Evolutionary conservation across 2,888 invertebrate species (phyloP).

Genomic region (Rhingia campestris): DNA sequence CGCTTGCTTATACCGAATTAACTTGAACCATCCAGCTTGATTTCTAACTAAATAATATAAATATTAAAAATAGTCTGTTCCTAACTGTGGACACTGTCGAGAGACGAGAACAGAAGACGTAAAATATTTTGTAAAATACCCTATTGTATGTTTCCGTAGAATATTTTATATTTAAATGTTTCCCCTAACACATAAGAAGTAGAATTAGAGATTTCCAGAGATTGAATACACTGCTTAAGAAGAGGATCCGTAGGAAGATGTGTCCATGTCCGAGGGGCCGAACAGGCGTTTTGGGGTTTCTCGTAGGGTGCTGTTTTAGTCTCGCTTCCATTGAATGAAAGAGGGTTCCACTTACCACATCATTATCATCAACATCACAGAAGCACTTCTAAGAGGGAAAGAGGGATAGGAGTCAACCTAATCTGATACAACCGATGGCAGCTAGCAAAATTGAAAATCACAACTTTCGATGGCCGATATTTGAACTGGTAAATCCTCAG

Average conservation of each 20-base stretch:
- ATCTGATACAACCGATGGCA: neutral
- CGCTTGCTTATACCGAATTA: conserved; percentile 43
- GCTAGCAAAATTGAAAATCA: neutral
- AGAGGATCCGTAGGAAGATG: conserved; percentile 27
- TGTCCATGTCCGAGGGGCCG: conserved; percentile 9
- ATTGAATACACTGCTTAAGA: conserved; percentile 26
- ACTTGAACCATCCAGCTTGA: conserved; percentile 18
- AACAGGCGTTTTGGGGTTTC: conserved; percentile 29
- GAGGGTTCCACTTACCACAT: conserved; percentile 2
- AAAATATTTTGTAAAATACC: conserved; percentile 24
- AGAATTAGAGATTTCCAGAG: conserved; percentile 64
- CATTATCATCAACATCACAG: conserved; percentile 23
- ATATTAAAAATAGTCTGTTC: conserved; percentile 16
- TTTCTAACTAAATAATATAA: conserved; percentile 16
- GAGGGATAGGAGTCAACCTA: conserved; percentile 4
- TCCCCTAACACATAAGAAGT: conserved; percentile 46
- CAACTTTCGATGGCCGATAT: conserved; percentile 40
- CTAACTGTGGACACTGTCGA: conserved; percentile 54
- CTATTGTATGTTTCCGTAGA: conserved; percentile 30
- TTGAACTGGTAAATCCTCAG: conserved; percentile 55
- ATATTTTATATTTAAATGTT: conserved; percentile 43
- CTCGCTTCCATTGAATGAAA: neutral
- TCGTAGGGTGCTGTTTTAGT: conserved; percentile 26
- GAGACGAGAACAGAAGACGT: conserved; percentile 7
- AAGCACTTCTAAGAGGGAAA: neutral